Base-by-base conservation (phyloP, 2,888 invertebrate genomes). In the Ormyrus labotus region DNA sequence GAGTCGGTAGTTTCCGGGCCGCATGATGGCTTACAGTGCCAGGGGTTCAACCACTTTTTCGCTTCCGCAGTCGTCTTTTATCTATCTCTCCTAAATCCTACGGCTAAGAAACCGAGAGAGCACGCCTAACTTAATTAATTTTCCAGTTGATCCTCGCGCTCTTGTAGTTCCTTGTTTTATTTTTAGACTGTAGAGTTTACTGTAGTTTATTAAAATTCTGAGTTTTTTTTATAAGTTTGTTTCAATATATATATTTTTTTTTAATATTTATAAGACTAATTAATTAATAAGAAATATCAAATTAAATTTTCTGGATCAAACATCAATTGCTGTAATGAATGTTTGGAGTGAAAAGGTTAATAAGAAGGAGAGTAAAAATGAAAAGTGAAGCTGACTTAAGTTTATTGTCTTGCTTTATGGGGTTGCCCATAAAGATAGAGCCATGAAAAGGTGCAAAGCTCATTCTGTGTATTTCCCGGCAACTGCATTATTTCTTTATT, bases 351-450 rank as follows among this genome's bases (percentile, higher is more conserved):
- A 19, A 19, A 19, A 19, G 19, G 19, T 19, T 19, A 19, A 19
- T 19, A 19, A 58, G 50, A 58, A 48, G 19, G 48, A 47, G 50
- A n/a, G 55, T 55, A 53, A 64, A 53, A 74, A 80, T 69, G 69
- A 50, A 79, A 79, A 74, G 74, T 79, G 69, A 69, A 53, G 34
- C 64, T 50, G 71, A 63, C 57, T 77, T 68, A 19, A 77, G 80
- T 81, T 77, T 81, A 77, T 81, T 72, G 57, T 72, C 71, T 64
- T 63, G 53, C 76, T 73, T 77, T 80, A 80, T 80, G 75, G 72
- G 57, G 34, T 61, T 72, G 55, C 67, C 71, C 19, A 63, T 76
- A 61, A 67, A 76, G 61, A 71, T 75, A 57, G 67, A 72, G 60
- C 57, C 70, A 78, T 47, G 69, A 80, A 80, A 70, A 69, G 63